phyloP scores from a whole-genome alignment of 2,113 vertebrate genomes.

The Solea senegalensis region DNA sequence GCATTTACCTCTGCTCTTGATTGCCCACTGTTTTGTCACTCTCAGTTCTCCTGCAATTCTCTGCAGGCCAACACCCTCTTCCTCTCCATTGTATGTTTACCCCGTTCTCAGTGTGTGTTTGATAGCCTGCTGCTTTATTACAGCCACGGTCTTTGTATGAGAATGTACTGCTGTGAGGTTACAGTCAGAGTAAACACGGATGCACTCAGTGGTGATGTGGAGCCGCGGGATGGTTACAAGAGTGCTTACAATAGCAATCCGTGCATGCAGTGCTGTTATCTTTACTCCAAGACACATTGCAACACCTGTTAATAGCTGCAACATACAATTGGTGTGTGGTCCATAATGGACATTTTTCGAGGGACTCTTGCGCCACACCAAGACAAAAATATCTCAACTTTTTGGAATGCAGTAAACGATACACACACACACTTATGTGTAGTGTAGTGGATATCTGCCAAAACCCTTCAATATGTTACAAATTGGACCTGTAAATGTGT shows the following conservation, averaged over 20 bases:
- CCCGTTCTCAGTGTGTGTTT: slow-evolving; percentile 53
- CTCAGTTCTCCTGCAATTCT: slow-evolving; percentile 36
- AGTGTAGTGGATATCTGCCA: no score
- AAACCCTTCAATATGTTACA: no score
- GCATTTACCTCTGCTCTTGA: slow-evolving; percentile 43
- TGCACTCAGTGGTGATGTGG: neutral
- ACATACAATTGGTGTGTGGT: no score
- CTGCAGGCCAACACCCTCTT: slow-evolving; percentile 59
- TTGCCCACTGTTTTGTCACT: slow-evolving; percentile 57
- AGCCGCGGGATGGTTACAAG: slow-evolving; percentile 1
- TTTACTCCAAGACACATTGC: neutral
- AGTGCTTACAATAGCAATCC: neutral
- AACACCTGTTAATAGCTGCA: neutral
- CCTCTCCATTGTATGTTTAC: slow-evolving; percentile 66
- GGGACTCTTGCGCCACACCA: no score
- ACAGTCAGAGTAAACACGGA: slow-evolving; percentile 3
- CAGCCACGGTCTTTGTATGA: slow-evolving; percentile 25
- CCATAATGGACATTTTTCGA: no score
- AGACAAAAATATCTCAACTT: no score
- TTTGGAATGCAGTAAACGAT: no score
- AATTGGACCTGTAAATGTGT: no score
- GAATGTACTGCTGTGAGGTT: neutral
- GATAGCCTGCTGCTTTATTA: slow-evolving; percentile 33
- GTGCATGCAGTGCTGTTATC: neutral
- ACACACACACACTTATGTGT: no score